Evolutionary conservation across 2,113 vertebrate genomes (phyloP).

Genomic region (Syngnathus scovelli): DNA sequence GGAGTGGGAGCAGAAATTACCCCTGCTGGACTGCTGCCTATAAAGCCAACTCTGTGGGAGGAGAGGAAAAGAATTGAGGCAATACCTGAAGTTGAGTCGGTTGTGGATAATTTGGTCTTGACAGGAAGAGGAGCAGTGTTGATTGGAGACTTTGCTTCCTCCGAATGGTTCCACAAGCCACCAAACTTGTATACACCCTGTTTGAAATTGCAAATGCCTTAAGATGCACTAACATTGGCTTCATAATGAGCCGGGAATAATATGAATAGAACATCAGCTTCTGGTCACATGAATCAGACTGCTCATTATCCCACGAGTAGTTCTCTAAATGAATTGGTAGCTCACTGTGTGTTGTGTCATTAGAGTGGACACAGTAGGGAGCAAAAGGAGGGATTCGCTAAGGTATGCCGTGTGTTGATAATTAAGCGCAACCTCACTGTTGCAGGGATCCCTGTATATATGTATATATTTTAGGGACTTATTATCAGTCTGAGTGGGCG

Average conservation of each 20-base stretch:
- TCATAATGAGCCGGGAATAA: constrained; percentile 31
- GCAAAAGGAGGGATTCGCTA: background rate
- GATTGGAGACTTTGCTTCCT: constrained; percentile 38
- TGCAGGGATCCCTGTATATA: constrained; percentile 30
- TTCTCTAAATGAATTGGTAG: constrained; percentile 34
- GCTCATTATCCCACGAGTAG: constrained; percentile 43
- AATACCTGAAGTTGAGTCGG: constrained; percentile 36
- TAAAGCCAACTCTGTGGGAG: constrained; percentile 55
- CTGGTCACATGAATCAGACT: constrained; percentile 29
- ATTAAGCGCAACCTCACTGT: constrained; percentile 1
- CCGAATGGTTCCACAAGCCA: constrained; percentile 22
- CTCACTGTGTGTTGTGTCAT: constrained; percentile 24
- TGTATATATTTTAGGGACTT: constrained; percentile 50
- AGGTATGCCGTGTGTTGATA: background rate
- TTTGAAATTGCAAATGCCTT: constrained; percentile 24
- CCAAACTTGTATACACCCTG: constrained; percentile 14
- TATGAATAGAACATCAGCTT: constrained; percentile 34
- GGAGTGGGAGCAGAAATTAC: constrained; percentile 61
- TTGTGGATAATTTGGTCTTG: constrained; percentile 58
- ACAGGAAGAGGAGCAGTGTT: constrained; percentile 46
- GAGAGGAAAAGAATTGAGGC: constrained; percentile 31
- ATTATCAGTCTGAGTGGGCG: constrained; percentile 54
- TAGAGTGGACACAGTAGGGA: constrained; percentile 6
- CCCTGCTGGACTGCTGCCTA: constrained; percentile 53
- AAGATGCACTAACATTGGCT: constrained; percentile 23